These are phyloP conservation scores for Peromyscus californicus DNA, from an alignment of 2,113 vertebrate genomes.

Conservation along the genomic window DNA sequence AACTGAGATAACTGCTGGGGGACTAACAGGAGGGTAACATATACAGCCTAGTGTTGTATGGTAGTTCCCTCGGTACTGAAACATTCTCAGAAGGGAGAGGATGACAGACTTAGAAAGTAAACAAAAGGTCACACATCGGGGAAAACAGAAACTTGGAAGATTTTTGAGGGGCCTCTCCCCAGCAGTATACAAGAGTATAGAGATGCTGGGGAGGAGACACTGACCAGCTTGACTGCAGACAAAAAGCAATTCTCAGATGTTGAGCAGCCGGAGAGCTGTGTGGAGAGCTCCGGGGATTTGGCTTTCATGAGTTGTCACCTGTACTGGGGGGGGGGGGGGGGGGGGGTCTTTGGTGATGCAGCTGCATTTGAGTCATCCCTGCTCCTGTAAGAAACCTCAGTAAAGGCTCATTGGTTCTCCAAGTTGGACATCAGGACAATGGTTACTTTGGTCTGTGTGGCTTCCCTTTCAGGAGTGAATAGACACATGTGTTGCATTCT, in stretches of 20 bases:
- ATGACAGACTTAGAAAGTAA: not conserved
- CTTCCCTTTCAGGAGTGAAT: not conserved
- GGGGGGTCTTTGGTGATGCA: not conserved
- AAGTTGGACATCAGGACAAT: not conserved
- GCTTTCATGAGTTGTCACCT: not conserved
- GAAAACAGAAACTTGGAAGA: not conserved
- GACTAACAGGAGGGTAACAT: not conserved
- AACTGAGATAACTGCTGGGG: not conserved
- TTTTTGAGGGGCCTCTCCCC: not conserved
- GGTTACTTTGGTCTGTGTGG: not conserved
- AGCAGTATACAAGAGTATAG: not conserved
- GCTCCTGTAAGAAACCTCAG: not conserved
- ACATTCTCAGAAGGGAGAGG: not conserved
- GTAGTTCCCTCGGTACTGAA: not conserved
- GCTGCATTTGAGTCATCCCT: not conserved
- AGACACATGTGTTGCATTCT: not conserved
- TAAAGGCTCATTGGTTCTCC: not conserved
- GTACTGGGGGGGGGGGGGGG: not conserved
- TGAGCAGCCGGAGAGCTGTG: not conserved
- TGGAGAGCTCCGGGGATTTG: not conserved
- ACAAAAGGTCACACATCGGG: not conserved
- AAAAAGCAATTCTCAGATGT: not conserved
- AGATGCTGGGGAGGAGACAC: not conserved
- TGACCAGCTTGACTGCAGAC: no score
- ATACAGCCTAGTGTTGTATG: no score